These are phyloP conservation scores for Drosophila robusta DNA, from an alignment of 2,888 invertebrate species.

Conservation along the genomic window DNA sequence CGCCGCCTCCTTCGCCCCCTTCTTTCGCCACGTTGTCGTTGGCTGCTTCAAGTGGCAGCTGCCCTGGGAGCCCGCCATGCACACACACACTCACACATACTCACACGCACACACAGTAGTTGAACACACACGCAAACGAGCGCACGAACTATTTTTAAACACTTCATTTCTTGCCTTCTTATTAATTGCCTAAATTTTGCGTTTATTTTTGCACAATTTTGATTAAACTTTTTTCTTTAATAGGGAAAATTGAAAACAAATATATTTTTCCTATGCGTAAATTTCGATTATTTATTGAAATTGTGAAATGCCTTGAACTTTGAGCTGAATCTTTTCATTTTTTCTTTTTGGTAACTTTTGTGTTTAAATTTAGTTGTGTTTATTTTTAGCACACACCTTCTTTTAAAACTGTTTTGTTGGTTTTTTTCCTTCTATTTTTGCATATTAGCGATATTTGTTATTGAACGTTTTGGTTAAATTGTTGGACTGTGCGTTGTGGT, in stretches of 20 bases:
- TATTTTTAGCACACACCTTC: constrained; percentile 68
- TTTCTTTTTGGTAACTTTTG: constrained; percentile 1
- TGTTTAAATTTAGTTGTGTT: constrained; percentile 65
- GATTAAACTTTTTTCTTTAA: constrained; percentile 11
- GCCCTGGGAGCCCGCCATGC: constrained; percentile 64
- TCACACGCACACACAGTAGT: constrained; percentile 26
- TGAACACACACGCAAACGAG: constrained; percentile 22
- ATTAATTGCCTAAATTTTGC: constrained; percentile 55
- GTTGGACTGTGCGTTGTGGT: constrained; percentile 7
- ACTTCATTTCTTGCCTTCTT: constrained; percentile 46
- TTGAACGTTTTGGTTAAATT: constrained; percentile 35
- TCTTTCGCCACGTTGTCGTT: constrained; percentile 24
- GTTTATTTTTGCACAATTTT: constrained; percentile 46
- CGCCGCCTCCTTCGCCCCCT: background rate
- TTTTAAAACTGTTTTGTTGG: constrained; percentile 18
- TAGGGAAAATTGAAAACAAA: constrained; percentile 12
- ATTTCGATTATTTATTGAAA: constrained; percentile 44
- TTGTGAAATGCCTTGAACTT: constrained; percentile 60
- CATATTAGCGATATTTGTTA: constrained; percentile 31
- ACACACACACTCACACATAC: constrained; percentile 22
- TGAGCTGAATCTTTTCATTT: constrained; percentile 16
- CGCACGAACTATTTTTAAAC: constrained; percentile 81
- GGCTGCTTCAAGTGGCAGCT: constrained; percentile 50
- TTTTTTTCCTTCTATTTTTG: constrained; percentile 9
- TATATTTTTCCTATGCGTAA: constrained; percentile 7